phyloP scores from a whole-genome alignment of 1,140 invertebrate species.

The Bombus impatiens region DNA sequence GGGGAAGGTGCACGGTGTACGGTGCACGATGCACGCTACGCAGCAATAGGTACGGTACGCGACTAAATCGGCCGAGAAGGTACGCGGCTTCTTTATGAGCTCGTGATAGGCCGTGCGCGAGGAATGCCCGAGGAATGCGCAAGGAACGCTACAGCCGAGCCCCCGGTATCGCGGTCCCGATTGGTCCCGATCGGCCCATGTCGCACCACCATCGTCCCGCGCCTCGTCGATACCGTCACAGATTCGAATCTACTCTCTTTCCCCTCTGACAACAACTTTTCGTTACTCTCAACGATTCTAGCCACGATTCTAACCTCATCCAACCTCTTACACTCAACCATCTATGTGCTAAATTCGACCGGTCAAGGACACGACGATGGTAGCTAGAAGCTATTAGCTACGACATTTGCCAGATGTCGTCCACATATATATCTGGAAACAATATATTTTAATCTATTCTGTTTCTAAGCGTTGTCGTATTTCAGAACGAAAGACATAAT shows the following conservation, averaged over 20 bases:
- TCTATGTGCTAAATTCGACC: not conserved
- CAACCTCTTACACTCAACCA: not conserved
- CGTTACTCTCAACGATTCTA: not conserved
- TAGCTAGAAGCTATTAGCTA: too few relatives aligned
- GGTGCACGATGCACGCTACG: slow-evolving; percentile 27
- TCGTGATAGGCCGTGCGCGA: slow-evolving; percentile 26
- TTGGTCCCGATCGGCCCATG: slow-evolving; percentile 19
- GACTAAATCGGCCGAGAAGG: slow-evolving; percentile 51
- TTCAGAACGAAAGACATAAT: too few relatives aligned
- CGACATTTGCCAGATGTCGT: too few relatives aligned
- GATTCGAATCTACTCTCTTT: not conserved
- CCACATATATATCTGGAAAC: too few relatives aligned
- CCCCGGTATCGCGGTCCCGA: slow-evolving; percentile 11
- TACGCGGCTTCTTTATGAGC: slow-evolving; percentile 61
- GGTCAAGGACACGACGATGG: not conserved
- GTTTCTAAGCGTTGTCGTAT: too few relatives aligned
- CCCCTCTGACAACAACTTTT: not conserved
- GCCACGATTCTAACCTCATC: not conserved
- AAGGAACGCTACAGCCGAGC: slow-evolving; percentile 35
- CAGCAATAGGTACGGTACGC: slow-evolving; percentile 39
- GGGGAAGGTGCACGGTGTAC: not conserved
- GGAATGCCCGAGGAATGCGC: slow-evolving; percentile 7
- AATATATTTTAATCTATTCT: too few relatives aligned
- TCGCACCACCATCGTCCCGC: not conserved
- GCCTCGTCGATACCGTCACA: not conserved